Evolutionary conservation across 2,113 vertebrate species (phyloP).

Genomic region (Carollia perspicillata): DNA sequence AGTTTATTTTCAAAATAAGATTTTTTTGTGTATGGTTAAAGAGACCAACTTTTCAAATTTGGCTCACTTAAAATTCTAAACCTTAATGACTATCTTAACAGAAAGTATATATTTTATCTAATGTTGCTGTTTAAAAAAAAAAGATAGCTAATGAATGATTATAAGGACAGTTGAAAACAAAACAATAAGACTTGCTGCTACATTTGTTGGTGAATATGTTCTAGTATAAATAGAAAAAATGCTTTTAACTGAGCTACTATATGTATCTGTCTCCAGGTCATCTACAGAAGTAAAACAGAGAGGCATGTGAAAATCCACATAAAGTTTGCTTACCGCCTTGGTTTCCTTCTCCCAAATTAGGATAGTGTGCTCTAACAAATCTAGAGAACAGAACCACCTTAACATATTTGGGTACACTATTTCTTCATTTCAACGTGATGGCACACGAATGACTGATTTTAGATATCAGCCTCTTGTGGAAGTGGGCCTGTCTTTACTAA

Average conservation of each 20-base stretch:
- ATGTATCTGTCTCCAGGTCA: neutral
- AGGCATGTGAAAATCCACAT: neutral
- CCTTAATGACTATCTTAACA: neutral
- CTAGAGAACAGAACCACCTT: neutral
- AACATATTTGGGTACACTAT: neutral
- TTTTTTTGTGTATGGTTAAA: neutral
- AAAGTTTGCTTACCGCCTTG: neutral
- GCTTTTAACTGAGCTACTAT: neutral
- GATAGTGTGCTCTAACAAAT: neutral
- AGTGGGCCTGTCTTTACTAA: neutral
- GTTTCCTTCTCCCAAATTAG: neutral
- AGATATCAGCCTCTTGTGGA: neutral
- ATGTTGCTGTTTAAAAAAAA: neutral
- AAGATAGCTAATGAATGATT: neutral
- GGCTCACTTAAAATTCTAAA: slow-evolving; percentile 49
- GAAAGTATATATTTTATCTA: neutral
- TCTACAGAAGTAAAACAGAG: slow-evolving; percentile 12
- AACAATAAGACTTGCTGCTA: neutral
- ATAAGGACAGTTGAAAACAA: neutral
- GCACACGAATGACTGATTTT: neutral
- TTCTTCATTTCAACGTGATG: neutral
- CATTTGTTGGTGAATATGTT: neutral
- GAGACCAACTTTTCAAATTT: neutral
- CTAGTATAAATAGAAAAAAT: neutral
- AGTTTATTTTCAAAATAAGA: slow-evolving; percentile 41